phyloP scores from a whole-genome alignment of 2,888 invertebrate genomes.

The Disparrhopalites patrizii region DNA sequence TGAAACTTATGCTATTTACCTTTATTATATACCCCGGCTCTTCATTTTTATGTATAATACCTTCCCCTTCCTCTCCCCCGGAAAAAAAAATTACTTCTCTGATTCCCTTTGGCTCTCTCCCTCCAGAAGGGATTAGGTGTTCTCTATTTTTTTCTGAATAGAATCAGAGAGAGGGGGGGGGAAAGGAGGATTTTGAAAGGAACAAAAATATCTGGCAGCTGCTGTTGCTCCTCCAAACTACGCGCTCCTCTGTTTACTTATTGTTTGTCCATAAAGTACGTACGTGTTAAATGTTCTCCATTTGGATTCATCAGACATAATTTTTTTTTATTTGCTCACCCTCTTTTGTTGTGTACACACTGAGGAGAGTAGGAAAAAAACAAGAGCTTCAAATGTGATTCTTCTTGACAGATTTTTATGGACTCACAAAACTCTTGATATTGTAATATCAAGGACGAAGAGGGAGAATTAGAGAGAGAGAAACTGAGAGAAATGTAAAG shows the following conservation, averaged over 20 bases:
- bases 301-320: neutral
- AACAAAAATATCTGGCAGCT: neutral
- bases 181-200: neutral
- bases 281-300: constrained; percentile 9
- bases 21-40: too few species aligned
- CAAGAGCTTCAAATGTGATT: neutral
- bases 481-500: too few species aligned
- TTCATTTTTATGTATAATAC: too few species aligned
- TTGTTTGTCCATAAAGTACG: constrained; percentile 9
- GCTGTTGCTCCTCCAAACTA: neutral
- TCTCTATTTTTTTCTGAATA: too few species aligned
- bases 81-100: neutral
- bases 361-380: too few species aligned
- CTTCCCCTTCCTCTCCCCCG: neutral
- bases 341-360: neutral
- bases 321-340: neutral
- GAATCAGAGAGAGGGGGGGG: too few species aligned
- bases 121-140: too few species aligned
- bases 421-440: neutral
- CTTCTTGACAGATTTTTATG: constrained; percentile 6
- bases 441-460: neutral
- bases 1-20: constrained; percentile 17
- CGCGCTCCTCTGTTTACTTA: too few species aligned
- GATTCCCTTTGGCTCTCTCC: too few species aligned
- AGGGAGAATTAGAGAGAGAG: too few species aligned